These are phyloP conservation scores for Chrysogorgia sp. DNA, from an alignment of 92 coral and sea anemone species.

Conservation along the genomic window DNA sequence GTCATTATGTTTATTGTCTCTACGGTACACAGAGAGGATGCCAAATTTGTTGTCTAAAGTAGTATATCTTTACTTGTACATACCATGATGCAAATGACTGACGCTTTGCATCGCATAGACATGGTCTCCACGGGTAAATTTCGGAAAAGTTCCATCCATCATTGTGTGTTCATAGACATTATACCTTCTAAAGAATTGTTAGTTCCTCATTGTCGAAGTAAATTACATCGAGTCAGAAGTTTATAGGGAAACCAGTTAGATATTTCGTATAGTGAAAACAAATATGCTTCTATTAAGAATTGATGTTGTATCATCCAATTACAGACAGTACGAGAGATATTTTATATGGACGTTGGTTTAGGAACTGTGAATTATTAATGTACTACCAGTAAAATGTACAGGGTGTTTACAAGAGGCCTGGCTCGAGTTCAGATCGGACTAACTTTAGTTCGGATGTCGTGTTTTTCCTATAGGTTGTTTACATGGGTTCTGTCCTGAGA, in stretches of 20 bases:
- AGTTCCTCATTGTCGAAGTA: neutral
- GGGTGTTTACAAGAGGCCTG: too few relatives aligned
- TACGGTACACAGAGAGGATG: neutral
- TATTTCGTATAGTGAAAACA: neutral
- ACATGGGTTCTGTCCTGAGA: too few relatives aligned
- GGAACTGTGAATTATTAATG: neutral
- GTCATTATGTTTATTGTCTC: too few relatives aligned
- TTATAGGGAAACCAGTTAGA: neutral
- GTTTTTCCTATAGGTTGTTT: too few relatives aligned
- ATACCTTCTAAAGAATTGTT: neutral
- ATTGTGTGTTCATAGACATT: neutral
- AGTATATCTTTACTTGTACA: neutral
- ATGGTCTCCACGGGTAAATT: conserved; percentile 69
- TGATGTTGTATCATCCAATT: neutral
- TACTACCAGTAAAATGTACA: neutral
- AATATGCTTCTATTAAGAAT: neutral
- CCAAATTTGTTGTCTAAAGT: neutral
- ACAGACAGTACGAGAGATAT: neutral
- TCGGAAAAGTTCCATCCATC: conserved; percentile 22
- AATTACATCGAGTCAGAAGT: neutral
- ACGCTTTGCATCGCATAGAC: conserved; percentile 73
- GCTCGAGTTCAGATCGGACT: too few relatives aligned
- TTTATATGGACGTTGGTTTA: neutral
- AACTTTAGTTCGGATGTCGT: too few relatives aligned
- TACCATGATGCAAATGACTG: conserved; percentile 91